Evolutionary conservation across 1,140 invertebrate genomes (phyloP), one percentile per base, ranked within the genome.

Genomic region (Drosophila kanapiae): DNA sequence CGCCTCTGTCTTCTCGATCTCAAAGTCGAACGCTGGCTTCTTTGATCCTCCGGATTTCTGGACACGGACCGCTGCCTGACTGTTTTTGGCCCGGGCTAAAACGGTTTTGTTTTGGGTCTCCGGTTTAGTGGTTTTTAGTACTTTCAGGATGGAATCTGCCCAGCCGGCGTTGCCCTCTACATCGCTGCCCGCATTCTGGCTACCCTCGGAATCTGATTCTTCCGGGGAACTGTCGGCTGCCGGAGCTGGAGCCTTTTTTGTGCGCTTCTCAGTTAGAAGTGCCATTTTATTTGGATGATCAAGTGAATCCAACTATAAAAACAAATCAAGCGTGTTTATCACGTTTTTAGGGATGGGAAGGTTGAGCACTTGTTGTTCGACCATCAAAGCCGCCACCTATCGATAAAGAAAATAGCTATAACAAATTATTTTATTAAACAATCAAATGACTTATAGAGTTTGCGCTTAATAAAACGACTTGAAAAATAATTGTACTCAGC

Each of bases 1-100:
- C 7, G 93, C 79, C 74, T 94, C 82, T 8, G 92, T 92, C 59
- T 94, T 92, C 7, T 93, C 91, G 6, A 93, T 92, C 72, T 94
- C 93, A 42, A 95, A 92, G 90, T 94, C 94, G 51, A 82, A 92
- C 29, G 43, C 71, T 1, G 43, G 42, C 51, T 75, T 70, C 38
- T 63, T 80, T 3, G 60, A 35, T 1, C n/a, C 31, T 35, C 43
- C 57, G 9, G 47, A 14, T 11, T 37, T 56, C n/a, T 61, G 18
- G 6, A 38, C 29, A 13, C 64, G 58, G 23, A 78, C 68, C 9
- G 48, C 43, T 18, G 43, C 75, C n/a, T 54, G 67, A n/a, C 61
- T 67, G 10, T 68, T 76, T 29, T 90, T 90, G 2, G 78, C 85
- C 0, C 85, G 71, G 2, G 78, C 71, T 0, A 90, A 33, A n/a